Base-by-base conservation (phyloP, 1,140 invertebrate genomes). In the Drosophila baimaii region DNA sequence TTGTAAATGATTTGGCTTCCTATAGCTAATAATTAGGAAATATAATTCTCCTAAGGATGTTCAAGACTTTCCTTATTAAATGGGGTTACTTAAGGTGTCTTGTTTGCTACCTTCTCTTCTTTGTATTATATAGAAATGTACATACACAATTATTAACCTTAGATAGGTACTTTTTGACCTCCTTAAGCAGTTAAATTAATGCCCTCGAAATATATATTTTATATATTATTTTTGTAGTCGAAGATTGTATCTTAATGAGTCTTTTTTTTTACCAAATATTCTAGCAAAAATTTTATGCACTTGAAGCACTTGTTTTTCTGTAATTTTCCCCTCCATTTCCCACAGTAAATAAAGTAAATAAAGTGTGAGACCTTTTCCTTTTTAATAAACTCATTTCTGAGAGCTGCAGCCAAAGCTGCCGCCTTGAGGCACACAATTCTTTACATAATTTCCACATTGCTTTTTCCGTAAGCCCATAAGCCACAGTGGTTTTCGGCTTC, bases 401-500 rank as follows among this genome's bases (percentile, higher is more conserved):
- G 44, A 35, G 13, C 15, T n/a, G 49, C 6, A 25, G 15, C 27
- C 39, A 12, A 10, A 51, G 31, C 1, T n/a, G n/a, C n/a, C 4
- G 19, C 25, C 59, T 31, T 23, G 39, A 35, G 51, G 47, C 47
- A 6, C 47, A 6, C 12, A 31, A 10, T 70, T 52, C 43, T 35
- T 69, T 52, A 66, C 31, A 52, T 17, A 43, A 31, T 47, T 66
- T 21, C 27, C 35, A 21, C 49, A 52, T 39, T 21, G 55, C 23
- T 27, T 51, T 29, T 9, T 23, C 17, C 17, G 27, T 27, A 49
- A 69, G 17, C 25, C 51, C 54, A 41, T 69, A 44, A 57, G 69
- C 37, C 70, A 44, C 15, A 61, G 44, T 72, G 29, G 55, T 27
- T 52, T 52, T 52, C 35, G 44, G 44, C 6, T 35, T 43, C 44